Evolutionary conservation across 2,797 vertebrate genomes (phyloP).

Genomic region (Epinephelus awoara): DNA sequence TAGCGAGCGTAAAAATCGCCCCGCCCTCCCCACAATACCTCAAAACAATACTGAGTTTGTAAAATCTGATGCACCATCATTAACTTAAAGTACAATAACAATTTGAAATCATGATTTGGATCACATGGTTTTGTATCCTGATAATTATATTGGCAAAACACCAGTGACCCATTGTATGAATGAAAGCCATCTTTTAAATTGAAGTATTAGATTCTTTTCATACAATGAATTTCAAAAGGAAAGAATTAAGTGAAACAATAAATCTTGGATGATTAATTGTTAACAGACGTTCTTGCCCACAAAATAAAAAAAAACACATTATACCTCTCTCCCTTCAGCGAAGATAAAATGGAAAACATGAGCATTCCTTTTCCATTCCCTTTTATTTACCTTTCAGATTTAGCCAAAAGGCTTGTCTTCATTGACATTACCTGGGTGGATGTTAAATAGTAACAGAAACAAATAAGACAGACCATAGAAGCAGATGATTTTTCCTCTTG

Average conservation of each 20-base stretch:
- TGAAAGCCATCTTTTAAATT: not conserved
- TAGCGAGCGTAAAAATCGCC: too few species aligned
- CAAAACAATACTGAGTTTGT: too few species aligned
- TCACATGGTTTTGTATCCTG: too few species aligned
- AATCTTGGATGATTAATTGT: not conserved
- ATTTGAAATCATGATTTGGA: too few species aligned
- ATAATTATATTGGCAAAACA: too few species aligned
- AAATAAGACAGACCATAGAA: not conserved
- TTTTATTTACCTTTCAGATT: not conserved
- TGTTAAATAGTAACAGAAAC: not conserved
- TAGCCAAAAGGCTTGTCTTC: not conserved
- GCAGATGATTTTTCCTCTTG: not conserved
- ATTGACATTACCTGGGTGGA: not conserved
- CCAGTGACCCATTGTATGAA: not conserved
- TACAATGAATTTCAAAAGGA: not conserved
- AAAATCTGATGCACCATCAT: too few species aligned
- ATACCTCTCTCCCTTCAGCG: not conserved
- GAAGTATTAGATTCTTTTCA: not conserved
- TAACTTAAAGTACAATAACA: too few species aligned
- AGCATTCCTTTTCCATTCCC: not conserved
- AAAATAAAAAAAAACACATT: too few species aligned
- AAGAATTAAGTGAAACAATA: not conserved
- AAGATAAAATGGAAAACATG: not conserved
- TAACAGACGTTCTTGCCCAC: not conserved
- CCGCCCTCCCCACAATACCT: too few species aligned